phyloP scores from a whole-genome alignment of 2,888 invertebrate genomes.

The Pristionchus japonicus region DNA sequence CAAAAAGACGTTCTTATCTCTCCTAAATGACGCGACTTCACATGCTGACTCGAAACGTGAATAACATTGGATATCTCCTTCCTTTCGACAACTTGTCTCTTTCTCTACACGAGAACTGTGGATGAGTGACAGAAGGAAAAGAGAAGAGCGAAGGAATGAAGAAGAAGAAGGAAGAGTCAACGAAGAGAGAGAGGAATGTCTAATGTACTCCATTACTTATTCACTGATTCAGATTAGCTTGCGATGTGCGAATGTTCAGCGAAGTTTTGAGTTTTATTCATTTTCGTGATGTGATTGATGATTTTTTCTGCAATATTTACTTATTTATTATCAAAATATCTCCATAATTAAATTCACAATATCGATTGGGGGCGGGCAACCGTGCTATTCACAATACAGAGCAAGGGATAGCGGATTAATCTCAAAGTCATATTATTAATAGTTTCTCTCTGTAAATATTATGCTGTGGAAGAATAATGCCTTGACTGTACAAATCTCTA shows the following conservation, averaged over 20 bases:
- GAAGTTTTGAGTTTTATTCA: too few species aligned
- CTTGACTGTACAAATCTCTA: slow-evolving; percentile 32
- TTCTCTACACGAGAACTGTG: background rate
- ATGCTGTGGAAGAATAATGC: background rate
- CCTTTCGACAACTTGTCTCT: slow-evolving; percentile 15
- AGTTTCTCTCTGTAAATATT: slow-evolving; percentile 17
- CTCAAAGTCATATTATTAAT: slow-evolving; percentile 13
- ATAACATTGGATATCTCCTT: background rate
- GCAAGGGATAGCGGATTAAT: slow-evolving; percentile 6
- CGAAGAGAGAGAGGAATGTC: background rate
- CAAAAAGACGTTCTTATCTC: background rate
- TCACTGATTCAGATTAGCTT: background rate
- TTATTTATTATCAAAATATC: background rate
- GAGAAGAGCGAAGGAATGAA: background rate
- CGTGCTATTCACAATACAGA: slow-evolving; percentile 32
- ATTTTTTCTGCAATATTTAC: background rate
- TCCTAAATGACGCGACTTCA: too few species aligned
- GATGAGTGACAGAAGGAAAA: slow-evolving; percentile 15
- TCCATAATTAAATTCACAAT: background rate
- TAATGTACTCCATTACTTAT: background rate
- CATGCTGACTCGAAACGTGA: background rate
- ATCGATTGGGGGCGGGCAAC: background rate
- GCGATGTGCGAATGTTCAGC: background rate
- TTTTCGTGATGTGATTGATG: too few species aligned
- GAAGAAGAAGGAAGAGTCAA: background rate